Evolutionary conservation across 2,888 invertebrate species (phyloP).

Genomic region (Dioctria rufipes): DNA sequence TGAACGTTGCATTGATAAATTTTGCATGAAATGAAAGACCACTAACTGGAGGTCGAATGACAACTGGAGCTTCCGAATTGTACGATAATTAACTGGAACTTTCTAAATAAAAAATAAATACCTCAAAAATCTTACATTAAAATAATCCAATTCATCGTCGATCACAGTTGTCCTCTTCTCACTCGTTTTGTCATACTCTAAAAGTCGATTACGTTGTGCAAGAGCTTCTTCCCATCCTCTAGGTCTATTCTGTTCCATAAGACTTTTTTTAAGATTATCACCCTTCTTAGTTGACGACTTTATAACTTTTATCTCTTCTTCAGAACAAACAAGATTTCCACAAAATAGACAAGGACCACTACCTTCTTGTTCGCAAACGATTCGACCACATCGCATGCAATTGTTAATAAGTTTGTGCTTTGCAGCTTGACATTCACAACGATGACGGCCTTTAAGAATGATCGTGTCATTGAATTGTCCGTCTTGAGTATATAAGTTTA

Average conservation of each 20-base stretch:
- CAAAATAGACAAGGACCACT: conserved; percentile 97
- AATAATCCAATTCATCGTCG: conserved; percentile 97
- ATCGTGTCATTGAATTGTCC: conserved; percentile 77
- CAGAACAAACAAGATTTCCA: conserved; percentile 86
- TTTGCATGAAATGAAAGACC: no score
- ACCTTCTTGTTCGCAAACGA: conserved; percentile 96
- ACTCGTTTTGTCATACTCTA: conserved; percentile 89
- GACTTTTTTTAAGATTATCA: conserved; percentile 76
- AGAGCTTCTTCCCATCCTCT: conserved; percentile 81
- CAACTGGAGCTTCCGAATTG: no score
- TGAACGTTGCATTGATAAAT: no score
- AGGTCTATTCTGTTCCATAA: conserved; percentile 76
- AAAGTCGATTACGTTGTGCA: conserved; percentile 83
- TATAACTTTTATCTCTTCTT: conserved; percentile 80
- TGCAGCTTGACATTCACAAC: conserved; percentile 93
- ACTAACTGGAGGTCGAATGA: no score
- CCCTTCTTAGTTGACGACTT: conserved; percentile 79
- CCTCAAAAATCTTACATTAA: conserved; percentile 71
- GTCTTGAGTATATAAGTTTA: conserved; percentile 82
- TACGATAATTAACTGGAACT: no score
- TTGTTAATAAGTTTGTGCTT: conserved; percentile 94
- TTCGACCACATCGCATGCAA: conserved; percentile 92
- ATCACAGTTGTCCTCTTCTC: conserved; percentile 70
- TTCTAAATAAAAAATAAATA: background rate
- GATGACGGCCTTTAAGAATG: conserved; percentile 81